Evolutionary conservation across 2,888 invertebrate genomes (phyloP), one percentile per base, ranked within the genome.

Genomic region (Lissonota sp.): DNA sequence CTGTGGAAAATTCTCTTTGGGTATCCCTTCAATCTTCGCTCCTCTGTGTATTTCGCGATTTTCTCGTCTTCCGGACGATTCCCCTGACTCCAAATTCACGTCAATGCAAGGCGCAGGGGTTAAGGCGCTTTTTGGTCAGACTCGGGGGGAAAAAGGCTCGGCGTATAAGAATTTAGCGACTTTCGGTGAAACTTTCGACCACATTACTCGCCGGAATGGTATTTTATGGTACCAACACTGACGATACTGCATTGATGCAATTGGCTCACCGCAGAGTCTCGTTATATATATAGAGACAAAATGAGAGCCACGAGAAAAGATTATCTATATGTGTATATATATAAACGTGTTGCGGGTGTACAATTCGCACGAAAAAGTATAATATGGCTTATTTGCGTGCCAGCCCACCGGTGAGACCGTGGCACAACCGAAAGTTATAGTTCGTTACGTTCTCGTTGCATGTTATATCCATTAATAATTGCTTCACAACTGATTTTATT

Each of bases 331-430:
- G 84, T 87, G 86, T 83, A 85, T 84, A 91, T 91, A 90, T 91
- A 91, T 87, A 86, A 88, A 88, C 87, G 88, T 88, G 88, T 81
- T 78, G 78, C 78, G 78, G 78, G 74, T 78, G 78, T 81, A 81
- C 78, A 71, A 78, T 81, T 81, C 78, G 81, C 87, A 88, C 84
- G 86, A 85, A 82, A 90, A 84, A 82, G 82, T 82, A 84, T 90
- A 90, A 91, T 91, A 91, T 90, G 90, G 91, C 90, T 92, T 91
- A 92, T 91, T 92, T 91, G 92, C 92, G 91, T 91, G 92, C 90
- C 78, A 16, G 66, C 53, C 78, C 66, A 66, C 26, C 26, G 26
- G 49, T 37, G 46, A 70, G 60, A 51, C 58, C 58, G 49, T 7
- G 72, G 74, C 66, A 74, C 81, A 85, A 84, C 85, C 88, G 82